Conservation (phyloP, 2,797 vertebrate genomes). For the Amblyopsis hoosieri region DNA sequence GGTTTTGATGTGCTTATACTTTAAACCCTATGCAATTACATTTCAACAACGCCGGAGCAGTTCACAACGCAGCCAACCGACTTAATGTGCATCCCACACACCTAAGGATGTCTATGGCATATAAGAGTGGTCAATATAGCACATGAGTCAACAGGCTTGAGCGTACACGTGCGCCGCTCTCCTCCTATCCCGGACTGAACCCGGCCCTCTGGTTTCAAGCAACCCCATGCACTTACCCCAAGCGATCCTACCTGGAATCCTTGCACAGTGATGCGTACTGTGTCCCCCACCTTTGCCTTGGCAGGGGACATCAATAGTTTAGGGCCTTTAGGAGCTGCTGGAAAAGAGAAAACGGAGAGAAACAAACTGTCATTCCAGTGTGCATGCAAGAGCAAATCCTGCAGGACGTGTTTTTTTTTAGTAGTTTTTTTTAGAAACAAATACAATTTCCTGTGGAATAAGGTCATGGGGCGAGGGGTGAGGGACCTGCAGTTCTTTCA, state of each 20-base stretch:
- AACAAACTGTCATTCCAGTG: conserved; percentile 54
- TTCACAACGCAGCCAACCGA: not conserved
- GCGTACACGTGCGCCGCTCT: conserved; percentile 13
- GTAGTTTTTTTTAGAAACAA: conserved; percentile 56
- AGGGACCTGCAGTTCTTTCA: conserved; percentile 69
- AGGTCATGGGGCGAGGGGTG: conserved; percentile 67
- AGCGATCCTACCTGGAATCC: conserved; percentile 91
- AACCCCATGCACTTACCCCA: conserved; percentile 71
- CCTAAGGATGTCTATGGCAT: conserved; percentile 21
- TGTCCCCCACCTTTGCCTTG: conserved; percentile 93
- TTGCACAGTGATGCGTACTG: conserved; percentile 91
- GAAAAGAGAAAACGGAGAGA: conserved; percentile 28
- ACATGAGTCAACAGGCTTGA: conserved; percentile 31
- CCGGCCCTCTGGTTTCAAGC: conserved; percentile 28
- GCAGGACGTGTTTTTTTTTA: conserved; percentile 57
- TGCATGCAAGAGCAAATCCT: conserved; percentile 51
- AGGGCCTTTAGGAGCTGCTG: conserved; percentile 95
- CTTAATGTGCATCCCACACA: not conserved
- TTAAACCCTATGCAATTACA: not conserved
- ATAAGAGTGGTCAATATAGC: conserved; percentile 45
- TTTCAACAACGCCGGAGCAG: not conserved
- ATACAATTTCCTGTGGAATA: conserved; percentile 79
- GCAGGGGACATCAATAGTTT: conserved; percentile 89
- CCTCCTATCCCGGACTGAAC: conserved; percentile 38
- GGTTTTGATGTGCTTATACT: not conserved